phyloP scores from a whole-genome alignment of 2,113 vertebrate genomes.

The Rhodinocichla rosea region DNA sequence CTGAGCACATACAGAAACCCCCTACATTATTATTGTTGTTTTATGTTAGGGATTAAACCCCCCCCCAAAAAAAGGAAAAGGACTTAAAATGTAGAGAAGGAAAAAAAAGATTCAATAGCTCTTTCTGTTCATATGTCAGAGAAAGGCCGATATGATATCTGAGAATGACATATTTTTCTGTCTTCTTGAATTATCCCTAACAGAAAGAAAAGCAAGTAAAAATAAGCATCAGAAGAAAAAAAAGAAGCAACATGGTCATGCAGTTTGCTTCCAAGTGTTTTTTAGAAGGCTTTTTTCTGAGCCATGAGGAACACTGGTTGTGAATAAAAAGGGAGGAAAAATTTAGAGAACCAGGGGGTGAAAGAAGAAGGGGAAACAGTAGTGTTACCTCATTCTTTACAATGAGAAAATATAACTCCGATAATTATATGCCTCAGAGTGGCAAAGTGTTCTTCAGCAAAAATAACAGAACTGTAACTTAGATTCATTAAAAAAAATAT shows the following conservation, averaged over 20 bases:
- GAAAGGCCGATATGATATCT: neutral
- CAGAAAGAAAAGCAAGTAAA: neutral
- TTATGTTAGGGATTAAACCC: neutral
- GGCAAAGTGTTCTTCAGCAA: neutral
- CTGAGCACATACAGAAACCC: neutral
- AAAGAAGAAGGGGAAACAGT: fast-evolving
- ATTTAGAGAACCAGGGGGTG: neutral
- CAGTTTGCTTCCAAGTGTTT: neutral
- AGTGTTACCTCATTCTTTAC: neutral
- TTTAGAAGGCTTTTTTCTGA: neutral
- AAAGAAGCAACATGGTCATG: neutral
- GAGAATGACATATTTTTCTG: neutral
- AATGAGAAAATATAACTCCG: neutral
- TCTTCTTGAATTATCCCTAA: neutral
- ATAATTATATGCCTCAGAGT: neutral
- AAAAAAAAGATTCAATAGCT: neutral
- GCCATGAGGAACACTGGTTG: neutral
- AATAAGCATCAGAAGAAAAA: neutral
- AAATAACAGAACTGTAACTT: neutral
- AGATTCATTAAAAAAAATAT: neutral
- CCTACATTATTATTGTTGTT: neutral
- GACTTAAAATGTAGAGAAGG: neutral
- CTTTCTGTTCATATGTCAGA: neutral
- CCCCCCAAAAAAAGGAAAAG: neutral
- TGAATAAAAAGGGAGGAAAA: neutral